phyloP scores from a whole-genome alignment of 2,888 invertebrate species.

The Cantharis flavilabris region DNA sequence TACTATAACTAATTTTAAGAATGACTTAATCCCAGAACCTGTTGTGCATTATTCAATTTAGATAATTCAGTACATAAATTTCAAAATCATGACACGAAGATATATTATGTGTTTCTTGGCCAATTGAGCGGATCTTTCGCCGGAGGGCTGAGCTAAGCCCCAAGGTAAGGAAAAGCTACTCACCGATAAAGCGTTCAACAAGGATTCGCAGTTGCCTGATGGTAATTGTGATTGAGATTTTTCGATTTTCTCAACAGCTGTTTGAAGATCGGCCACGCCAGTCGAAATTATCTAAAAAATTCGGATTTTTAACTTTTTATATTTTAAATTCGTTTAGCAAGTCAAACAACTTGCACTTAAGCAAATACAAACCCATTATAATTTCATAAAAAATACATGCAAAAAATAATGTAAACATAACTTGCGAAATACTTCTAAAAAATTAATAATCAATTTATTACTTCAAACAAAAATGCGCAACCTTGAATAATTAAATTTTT shows the following conservation, averaged over 20 bases:
- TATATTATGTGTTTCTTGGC: too few species aligned
- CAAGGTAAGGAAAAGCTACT: conserved; percentile 40
- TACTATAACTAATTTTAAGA: not conserved
- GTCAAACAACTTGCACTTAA: not conserved
- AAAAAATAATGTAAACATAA: not conserved
- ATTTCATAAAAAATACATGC: not conserved
- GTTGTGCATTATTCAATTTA: not conserved
- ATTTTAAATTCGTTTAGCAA: not conserved
- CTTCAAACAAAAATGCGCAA: not conserved
- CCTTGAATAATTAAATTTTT: not conserved
- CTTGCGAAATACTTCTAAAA: not conserved
- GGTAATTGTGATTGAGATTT: conserved; percentile 70
- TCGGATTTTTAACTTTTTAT: not conserved
- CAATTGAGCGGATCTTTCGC: too few species aligned
- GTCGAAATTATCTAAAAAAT: not conserved
- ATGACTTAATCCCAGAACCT: not conserved
- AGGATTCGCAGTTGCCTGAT: conserved; percentile 70
- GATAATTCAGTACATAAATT: not conserved
- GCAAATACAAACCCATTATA: not conserved
- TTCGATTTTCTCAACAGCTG: conserved; percentile 70
- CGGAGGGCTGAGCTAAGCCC: too few species aligned
- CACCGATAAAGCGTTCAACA: conserved; percentile 75
- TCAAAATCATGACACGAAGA: not conserved
- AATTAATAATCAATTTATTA: not conserved
- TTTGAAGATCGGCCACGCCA: conserved; percentile 72